Conservation (phyloP, 1,140 invertebrate species). For the Lepidurus packardi region DNA sequence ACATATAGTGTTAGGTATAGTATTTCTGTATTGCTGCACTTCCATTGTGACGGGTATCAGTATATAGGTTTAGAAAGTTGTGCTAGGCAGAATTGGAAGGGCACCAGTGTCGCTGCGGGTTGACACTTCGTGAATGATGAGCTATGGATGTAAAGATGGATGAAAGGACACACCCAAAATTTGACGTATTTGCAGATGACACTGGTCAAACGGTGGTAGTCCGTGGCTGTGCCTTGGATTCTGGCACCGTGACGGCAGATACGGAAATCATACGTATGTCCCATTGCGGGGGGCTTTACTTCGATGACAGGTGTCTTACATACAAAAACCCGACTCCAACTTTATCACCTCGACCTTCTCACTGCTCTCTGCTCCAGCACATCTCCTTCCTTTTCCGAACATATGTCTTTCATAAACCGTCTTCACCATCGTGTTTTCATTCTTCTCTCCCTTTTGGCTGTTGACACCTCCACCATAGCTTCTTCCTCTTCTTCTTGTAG, state of each 20-base stretch:
- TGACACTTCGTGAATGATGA: not conserved
- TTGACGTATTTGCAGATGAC: conserved; percentile 55
- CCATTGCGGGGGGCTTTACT: conserved; percentile 84
- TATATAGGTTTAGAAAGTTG: too few species aligned
- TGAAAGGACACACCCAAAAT: conserved; percentile 23
- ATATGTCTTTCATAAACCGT: conserved; percentile 43
- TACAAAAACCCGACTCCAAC: not conserved
- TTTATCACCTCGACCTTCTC: not conserved
- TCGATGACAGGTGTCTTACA: conserved; percentile 63
- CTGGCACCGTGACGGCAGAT: conserved; percentile 82
- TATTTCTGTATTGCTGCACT: too few species aligned
- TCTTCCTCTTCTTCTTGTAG: not conserved
- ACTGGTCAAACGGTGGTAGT: conserved; percentile 71
- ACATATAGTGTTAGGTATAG: too few species aligned
- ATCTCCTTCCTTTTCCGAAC: not conserved
- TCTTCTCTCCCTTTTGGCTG: conserved; percentile 7
- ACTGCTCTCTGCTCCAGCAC: not conserved
- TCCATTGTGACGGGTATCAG: too few species aligned
- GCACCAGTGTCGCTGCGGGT: not conserved
- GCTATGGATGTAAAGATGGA: not conserved
- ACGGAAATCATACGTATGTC: conserved; percentile 89
- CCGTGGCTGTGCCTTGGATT: conserved; percentile 82
- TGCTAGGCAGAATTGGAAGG: too few species aligned
- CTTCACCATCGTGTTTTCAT: not conserved
- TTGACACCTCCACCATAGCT: not conserved